phyloP scores from a whole-genome alignment of 1,140 invertebrate species.

The Heterodera carotae region DNA sequence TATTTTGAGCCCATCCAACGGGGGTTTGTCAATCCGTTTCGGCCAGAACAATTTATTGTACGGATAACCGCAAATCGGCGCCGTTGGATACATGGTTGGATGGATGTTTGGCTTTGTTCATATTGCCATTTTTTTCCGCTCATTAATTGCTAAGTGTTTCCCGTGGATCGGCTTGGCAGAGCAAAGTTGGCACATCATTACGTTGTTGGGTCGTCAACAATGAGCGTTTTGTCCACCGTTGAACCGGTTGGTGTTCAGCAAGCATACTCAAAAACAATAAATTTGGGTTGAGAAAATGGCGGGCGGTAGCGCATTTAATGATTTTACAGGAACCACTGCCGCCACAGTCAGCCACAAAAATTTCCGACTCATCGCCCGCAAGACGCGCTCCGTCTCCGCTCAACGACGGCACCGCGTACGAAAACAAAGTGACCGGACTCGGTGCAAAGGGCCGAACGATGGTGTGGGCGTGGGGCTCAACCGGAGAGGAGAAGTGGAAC shows the following conservation, averaged over 20 bases:
- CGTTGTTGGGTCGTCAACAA: slow-evolving; percentile 51
- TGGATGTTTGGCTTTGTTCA: slow-evolving; percentile 65
- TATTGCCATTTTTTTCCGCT: not conserved
- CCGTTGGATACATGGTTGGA: slow-evolving; percentile 91
- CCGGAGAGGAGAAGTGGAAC: slow-evolving; percentile 68
- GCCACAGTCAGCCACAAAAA: slow-evolving; percentile 6
- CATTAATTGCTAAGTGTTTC: slow-evolving; percentile 73
- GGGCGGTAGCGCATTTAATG: not conserved
- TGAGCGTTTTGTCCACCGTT: slow-evolving; percentile 45
- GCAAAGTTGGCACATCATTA: slow-evolving; percentile 58
- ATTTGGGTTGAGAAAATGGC: too few species aligned
- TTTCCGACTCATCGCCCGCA: slow-evolving; percentile 43
- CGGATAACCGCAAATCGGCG: slow-evolving; percentile 92
- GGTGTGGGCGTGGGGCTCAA: slow-evolving; percentile 71
- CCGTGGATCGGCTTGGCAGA: slow-evolving; percentile 75
- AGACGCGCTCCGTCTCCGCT: slow-evolving; percentile 83
- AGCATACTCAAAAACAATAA: not conserved
- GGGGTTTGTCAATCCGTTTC: slow-evolving; percentile 29
- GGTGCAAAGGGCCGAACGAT: slow-evolving; percentile 79
- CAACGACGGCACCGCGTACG: slow-evolving; percentile 68
- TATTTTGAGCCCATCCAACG: slow-evolving; percentile 25
- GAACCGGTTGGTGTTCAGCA: slow-evolving; percentile 34
- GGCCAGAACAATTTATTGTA: slow-evolving; percentile 82
- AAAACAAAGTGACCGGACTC: slow-evolving; percentile 55
- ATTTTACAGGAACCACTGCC: slow-evolving; percentile 33